phyloP scores from a whole-genome alignment of 2,113 vertebrate species.

The Hucho hucho region DNA sequence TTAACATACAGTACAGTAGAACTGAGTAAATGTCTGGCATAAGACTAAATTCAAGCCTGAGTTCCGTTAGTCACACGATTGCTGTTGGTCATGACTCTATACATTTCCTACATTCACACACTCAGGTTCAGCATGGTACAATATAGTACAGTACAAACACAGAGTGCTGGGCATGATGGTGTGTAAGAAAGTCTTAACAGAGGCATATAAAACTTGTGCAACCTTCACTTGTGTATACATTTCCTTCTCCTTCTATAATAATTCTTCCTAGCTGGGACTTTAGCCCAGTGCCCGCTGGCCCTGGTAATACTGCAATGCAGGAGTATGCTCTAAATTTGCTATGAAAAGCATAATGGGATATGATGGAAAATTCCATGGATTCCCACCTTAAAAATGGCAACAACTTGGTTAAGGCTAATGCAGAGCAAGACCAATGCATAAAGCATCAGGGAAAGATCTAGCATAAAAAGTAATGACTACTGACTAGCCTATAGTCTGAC shows the following conservation, averaged over 20 bases:
- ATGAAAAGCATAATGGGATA: conserved; percentile 4
- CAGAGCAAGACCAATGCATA: not conserved
- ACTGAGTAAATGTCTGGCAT: no score
- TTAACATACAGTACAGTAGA: no score
- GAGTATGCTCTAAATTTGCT: not conserved
- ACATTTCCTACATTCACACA: not conserved
- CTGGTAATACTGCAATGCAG: not conserved
- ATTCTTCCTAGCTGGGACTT: not conserved
- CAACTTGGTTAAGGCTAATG: not conserved
- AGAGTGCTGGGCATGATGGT: conserved; percentile 26
- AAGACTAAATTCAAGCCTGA: no score
- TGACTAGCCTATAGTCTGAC: no score
- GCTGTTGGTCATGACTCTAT: no score
- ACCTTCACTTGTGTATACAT: not conserved
- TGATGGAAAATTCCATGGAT: conserved; percentile 38
- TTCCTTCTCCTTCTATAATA: not conserved
- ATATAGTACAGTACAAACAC: not conserved
- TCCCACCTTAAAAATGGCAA: not conserved
- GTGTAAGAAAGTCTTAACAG: conserved; percentile 19
- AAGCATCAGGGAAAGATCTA: not conserved
- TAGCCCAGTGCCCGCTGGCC: not conserved
- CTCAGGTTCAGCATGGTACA: not conserved
- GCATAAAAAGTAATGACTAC: no score
- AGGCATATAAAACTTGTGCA: not conserved
- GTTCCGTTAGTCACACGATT: no score